Evolutionary conservation across 2,888 invertebrate genomes (phyloP), one percentile per base, ranked within the genome.

Genomic region (Rhodophaea formosa): DNA sequence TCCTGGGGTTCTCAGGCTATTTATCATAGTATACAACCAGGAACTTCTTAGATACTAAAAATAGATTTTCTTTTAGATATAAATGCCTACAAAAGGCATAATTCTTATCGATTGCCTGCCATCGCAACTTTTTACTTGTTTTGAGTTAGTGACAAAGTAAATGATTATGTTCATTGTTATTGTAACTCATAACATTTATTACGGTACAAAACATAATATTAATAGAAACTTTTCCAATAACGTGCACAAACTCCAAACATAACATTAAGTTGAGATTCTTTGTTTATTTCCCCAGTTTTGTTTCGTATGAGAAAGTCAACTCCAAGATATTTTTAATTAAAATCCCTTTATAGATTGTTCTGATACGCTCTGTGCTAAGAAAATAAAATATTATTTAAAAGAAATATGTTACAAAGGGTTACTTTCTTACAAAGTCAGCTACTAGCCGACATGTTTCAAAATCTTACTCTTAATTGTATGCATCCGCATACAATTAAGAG

Each of bases 221-320:
- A 54, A 59, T 62, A 56, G 61, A 61, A 66, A 69, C 60, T 64
- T 62, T 65, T 63, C 63, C 62, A 65, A 63, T 55, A 64, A 63
- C 62, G 56, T 58, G 46, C 59, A 53, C 60, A 65, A 67, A 67
- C 61, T 62, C 62, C 66, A 53, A 60, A 64, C 64, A 66, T 39
- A 35, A 35, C 16, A 17, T 39, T 17, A 29, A 30, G 30, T 23
- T 30, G 12, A 51, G 16, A 51, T 51, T 51, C 45, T 46, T 45
- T 45, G 32, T 54, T 29, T 43, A 52, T 51, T 42, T 43, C 29
- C 12, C 23, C 0, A 10, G 16, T 43, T 45, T 32, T 30, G 53
- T 44, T 44, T 44, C 23, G 53, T 54, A 29, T 54, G 53, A 53
- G 44, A 15, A 29, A 30, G 47, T 39, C 43, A 43, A 32, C 49